Base-by-base conservation (phyloP, 2,113 vertebrate genomes). In the Colius striatus region DNA sequence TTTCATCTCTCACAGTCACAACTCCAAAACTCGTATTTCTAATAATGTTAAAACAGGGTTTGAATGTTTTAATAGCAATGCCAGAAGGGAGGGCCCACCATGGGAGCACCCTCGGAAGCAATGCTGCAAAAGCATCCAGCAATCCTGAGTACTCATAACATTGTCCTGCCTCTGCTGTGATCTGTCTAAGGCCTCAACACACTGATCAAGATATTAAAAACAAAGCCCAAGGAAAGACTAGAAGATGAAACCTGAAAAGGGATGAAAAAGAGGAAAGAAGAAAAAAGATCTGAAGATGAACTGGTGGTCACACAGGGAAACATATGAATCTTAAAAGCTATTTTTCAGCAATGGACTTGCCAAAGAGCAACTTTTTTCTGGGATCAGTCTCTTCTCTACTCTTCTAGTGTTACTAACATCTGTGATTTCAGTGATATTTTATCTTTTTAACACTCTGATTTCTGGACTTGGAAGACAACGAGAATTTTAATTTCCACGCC, bases 281-380 rank as follows among this genome's bases (percentile, higher is more conserved):
- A 26, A 1, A 34, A 38, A 36, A 50, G 50, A 79, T 0, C 57
- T 6, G 14, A 47, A 61, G 7, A 65, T 45, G 13, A 88, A 80
- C 50, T 36, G 12, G 29, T 50, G 20, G 38, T 30, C 75, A 79
- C 38, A 71, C 3, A 71, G 15, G 41, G 72, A 61, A 76, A 7
- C 3, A 0, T 14, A 57, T 12, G 11, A 12, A 43, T 0, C 0
- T 16, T 16, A 57, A 60, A 9, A 60, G 15, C 19, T 55, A 20
- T 17, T 67, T 65, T 43, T 68, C 12, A 25, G 11, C 2, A 7
- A 7, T 3, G 5, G 13, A 53, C 8, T 76, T 70, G 29, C 27
- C 23, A 25, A 53, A 55, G 10, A 89, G 17, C 3, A 75, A n/a
- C 8, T 50, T n/a, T 41, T 16, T 26, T 8, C 27, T 2, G 1